A percentile compares a stretch with the other conserved stretches of the same genome.
Conservation (phyloP, 2,888 invertebrate genomes). For the Spilosoma lubricipeda region DNA sequence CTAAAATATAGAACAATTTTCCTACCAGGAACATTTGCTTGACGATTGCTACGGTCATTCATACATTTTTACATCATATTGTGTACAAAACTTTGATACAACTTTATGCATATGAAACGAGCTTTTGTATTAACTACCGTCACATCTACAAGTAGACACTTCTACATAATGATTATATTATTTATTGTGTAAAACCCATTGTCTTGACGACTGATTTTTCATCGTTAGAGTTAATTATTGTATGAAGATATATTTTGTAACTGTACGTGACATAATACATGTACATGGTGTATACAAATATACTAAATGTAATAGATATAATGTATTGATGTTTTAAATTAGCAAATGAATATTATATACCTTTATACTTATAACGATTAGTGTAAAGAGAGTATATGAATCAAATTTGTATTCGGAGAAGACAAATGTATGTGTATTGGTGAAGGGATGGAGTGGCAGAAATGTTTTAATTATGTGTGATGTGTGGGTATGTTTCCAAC, state of each 20-base stretch:
- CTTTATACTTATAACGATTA: slow-evolving; percentile 59
- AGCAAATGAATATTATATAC: slow-evolving; percentile 65
- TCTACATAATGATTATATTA: slow-evolving; percentile 54
- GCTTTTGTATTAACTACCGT: slow-evolving; percentile 67
- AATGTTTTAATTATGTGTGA: slow-evolving; percentile 27
- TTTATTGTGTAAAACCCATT: slow-evolving; percentile 57
- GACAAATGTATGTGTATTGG: slow-evolving; percentile 28
- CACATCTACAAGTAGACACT: slow-evolving; percentile 45
- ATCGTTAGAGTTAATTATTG: slow-evolving; percentile 70
- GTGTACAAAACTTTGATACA: slow-evolving; percentile 45
- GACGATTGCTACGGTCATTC: slow-evolving; percentile 13
- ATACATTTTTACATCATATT: slow-evolving; percentile 36
- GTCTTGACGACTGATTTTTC: slow-evolving; percentile 83
- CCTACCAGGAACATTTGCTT: slow-evolving; percentile 20
- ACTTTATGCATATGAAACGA: slow-evolving; percentile 58
- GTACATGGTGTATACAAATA: slow-evolving; percentile 70
- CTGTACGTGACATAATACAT: slow-evolving; percentile 61
- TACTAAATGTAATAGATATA: slow-evolving; percentile 63
- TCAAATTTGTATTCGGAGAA: slow-evolving; percentile 38
- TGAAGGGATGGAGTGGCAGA: slow-evolving; percentile 20
- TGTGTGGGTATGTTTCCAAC: slow-evolving; percentile 23
- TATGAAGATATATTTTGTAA: slow-evolving; percentile 71
- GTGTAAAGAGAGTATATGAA: slow-evolving; percentile 38
- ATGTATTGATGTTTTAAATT: slow-evolving; percentile 67
- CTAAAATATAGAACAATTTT: slow-evolving; percentile 4